Evolutionary conservation across 2,797 vertebrate genomes (phyloP), one percentile per base, ranked within the genome.

Genomic region (Harpagifer antarcticus): DNA sequence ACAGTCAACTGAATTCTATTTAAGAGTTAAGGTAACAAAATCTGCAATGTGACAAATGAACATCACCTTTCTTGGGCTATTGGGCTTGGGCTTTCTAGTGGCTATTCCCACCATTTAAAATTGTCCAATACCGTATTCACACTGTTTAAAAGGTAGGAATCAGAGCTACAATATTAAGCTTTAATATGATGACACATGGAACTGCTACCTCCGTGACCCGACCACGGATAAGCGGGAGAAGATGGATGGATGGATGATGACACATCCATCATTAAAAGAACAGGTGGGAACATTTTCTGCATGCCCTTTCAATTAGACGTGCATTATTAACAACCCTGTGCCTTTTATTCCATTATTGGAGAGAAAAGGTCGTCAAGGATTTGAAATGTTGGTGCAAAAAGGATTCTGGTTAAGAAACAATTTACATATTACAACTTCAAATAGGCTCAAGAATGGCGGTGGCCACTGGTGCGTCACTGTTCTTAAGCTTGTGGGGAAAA

Each of bases 221-320:
- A 27, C 23, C 23, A 27, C 23, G 23, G 23, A 3, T 27, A 27
- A 27, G 23, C 3, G 23, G 23, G 23, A 27, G 23, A 27, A 27
- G 23, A 27, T 27, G 3, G 23, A 27, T 3, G 23, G 23, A 27
- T 27, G 23, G 23, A 19, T 61, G 69, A 47, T 80, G 86, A 89
- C 80, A 84, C 83, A 84, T 83, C 78, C 43, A 69, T 83, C 86
- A 78, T 87, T 82, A 89, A 89, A 87, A 67, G 84, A 91, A 64
- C 82, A 89, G 90, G 86, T 86, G 86, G 78, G 73, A 81, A 78
- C 73, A 76, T 80, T 65, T 64, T 82, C 78, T 40, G 55, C 19
- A 17, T 19, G 69, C 75, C 73, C 84, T 90, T 87, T 93, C 82
- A 88, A 87, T 89, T 81, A 86, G 71, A 9, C 65, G 17, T 73